These are phyloP conservation scores for Ceratitis capitata DNA, from an alignment of 1,140 invertebrate genomes.

Conservation along the genomic window DNA sequence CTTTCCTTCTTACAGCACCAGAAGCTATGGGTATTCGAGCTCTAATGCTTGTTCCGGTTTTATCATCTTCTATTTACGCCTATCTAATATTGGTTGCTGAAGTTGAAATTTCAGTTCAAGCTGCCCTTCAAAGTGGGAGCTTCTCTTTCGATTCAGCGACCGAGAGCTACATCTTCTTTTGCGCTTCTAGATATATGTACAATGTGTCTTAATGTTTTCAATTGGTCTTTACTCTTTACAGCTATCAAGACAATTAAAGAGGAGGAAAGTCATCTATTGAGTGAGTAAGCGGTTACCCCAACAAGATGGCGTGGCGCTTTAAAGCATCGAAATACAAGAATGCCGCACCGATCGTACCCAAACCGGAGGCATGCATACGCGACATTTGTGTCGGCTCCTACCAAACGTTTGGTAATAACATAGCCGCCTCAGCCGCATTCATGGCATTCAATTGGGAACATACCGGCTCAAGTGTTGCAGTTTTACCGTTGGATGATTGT, in stretches of 20 bases:
- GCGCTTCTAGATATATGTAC: too few species aligned
- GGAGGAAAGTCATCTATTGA: background rate
- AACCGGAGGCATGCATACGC: conserved; percentile 88
- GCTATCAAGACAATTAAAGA: background rate
- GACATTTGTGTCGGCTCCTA: conserved; percentile 90
- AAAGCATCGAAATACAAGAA: conserved; percentile 98
- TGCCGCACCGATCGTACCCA: conserved; percentile 91
- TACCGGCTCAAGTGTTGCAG: conserved; percentile 84
- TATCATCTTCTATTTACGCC: too few species aligned
- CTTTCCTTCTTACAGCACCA: too few species aligned
- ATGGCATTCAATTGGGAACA: conserved; percentile 95
- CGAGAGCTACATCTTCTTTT: too few species aligned
- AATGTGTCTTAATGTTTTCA: too few species aligned
- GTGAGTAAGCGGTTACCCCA: background rate
- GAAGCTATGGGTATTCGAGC: too few species aligned
- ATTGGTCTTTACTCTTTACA: background rate
- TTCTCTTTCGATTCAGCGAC: too few species aligned
- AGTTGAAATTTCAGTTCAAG: too few species aligned
- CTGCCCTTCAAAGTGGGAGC: too few species aligned
- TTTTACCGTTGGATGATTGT: conserved; percentile 85
- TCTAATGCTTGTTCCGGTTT: too few species aligned
- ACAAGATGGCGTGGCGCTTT: conserved; percentile 90
- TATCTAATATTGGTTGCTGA: too few species aligned
- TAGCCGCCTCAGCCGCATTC: conserved; percentile 89
- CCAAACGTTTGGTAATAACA: conserved; percentile 93